phyloP scores from a whole-genome alignment of 2,113 vertebrate genomes.

The Esox niger region DNA sequence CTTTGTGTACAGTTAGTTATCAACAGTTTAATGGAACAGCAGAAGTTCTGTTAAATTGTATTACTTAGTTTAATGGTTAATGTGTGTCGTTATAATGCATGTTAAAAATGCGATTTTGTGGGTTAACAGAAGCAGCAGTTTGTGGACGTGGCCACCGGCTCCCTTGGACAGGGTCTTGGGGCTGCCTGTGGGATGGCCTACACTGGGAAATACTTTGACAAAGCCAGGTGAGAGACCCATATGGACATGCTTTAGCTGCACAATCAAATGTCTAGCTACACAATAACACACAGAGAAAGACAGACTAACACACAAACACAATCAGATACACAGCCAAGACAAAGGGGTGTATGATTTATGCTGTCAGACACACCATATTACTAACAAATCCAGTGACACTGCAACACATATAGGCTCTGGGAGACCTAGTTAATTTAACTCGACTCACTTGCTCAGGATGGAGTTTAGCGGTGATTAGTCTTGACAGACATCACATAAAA shows the following conservation, averaged over 20 bases:
- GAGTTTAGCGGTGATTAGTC: too few relatives aligned
- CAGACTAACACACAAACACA: not conserved
- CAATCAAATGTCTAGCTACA: not conserved
- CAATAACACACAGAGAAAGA: not conserved
- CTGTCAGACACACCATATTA: too few relatives aligned
- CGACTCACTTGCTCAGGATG: too few relatives aligned
- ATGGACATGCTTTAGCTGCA: not conserved
- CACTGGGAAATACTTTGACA: conserved; percentile 92
- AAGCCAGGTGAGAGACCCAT: not conserved
- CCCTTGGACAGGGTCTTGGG: conserved; percentile 92
- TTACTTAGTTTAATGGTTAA: not conserved
- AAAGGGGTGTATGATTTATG: not conserved
- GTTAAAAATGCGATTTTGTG: not conserved
- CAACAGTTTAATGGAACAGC: too few relatives aligned
- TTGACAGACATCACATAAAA: too few relatives aligned
- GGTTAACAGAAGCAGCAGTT: conserved; percentile 86
- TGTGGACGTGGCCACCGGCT: conserved; percentile 94
- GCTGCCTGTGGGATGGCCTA: conserved; percentile 95
- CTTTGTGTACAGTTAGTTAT: too few relatives aligned
- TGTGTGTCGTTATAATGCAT: not conserved
- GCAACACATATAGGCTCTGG: too few relatives aligned
- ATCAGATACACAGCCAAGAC: not conserved
- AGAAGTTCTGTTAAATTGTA: not conserved
- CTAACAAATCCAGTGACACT: too few relatives aligned
- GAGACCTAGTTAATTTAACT: too few relatives aligned